Base-by-base conservation (phyloP, 2,797 vertebrate species). In the Enteromius anoplus region DNA sequence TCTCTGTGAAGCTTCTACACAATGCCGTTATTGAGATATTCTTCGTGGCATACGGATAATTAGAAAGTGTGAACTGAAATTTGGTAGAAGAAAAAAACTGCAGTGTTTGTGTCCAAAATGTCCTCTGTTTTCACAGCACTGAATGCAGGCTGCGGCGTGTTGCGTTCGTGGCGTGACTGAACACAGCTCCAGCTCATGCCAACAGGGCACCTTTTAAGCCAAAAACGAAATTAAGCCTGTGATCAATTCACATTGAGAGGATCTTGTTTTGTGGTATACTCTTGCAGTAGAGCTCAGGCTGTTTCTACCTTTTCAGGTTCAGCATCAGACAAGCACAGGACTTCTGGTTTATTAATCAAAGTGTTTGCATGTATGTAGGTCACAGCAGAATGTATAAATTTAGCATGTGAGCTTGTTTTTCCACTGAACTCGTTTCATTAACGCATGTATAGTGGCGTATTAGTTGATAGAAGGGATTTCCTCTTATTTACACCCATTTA, bases 51-150 rank as follows among this genome's bases (percentile, higher is more conserved):
- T 77, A 76, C 47, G 58, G 10, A 47, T 47, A 42, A 29, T 80
- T 58, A 45, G 37, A 79, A 68, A 79, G 29, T 45, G 17, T 81
- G 9, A 81, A 71, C 26, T 53, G 64, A 53, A 47, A 71, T 21
- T 3, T 12, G 9, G 6, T 34, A n/a, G 17, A 51, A 51, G 40
- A 51, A 19, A 9, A 34, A 51, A 68, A 26, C 2, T 19, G 5
- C 12, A 2, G 10, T 0, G n/a, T 32, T 45, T 45, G 19, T 45
- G 26, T 58, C 12, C 26, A 49, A 37, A 81, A 49, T 47, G 26
- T 72, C 49, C 37, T 60, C 40, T 29, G 19, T 21, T 45, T 80
- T 4, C 51, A 58, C 51, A 32, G 78, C 2, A 4, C 19, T 29
- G 23, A 62, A 42, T 58, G 49, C 78, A 69, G 51, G 65, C 34